Evolutionary conservation across 2,797 vertebrate species (phyloP).

Genomic region (Falco rusticolus): DNA sequence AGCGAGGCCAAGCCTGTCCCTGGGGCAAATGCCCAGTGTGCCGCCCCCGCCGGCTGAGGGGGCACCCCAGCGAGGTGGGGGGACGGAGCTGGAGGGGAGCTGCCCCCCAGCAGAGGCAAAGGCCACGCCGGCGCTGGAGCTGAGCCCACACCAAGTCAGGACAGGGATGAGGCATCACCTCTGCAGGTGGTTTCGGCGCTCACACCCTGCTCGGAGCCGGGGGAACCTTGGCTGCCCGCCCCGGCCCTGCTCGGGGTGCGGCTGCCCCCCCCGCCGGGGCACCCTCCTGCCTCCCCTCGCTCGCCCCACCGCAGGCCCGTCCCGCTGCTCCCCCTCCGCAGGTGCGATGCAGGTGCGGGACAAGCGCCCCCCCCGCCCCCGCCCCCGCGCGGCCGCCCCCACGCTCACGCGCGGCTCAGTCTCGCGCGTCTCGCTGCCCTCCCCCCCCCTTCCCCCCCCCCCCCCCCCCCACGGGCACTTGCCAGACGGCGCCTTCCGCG

Average conservation of each 20-base stretch:
- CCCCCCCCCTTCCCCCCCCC: too few relatives aligned
- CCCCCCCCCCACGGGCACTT: background rate
- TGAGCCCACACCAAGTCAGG: background rate
- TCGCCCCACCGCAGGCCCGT: too few relatives aligned
- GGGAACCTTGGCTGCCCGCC: background rate
- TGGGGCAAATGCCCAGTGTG: background rate
- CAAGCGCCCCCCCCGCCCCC: background rate
- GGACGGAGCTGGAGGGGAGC: background rate
- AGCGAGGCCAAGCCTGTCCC: background rate
- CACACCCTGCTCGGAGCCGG: background rate
- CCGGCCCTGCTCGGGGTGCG: slow-evolving; percentile 7
- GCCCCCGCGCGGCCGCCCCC: background rate
- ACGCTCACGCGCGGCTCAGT: background rate
- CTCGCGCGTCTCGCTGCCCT: background rate
- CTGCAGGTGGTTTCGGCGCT: background rate
- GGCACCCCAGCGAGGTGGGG: background rate
- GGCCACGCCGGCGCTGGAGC: background rate
- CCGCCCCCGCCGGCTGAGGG: too few relatives aligned
- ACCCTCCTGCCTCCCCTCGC: too few relatives aligned
- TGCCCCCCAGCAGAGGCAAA: background rate
- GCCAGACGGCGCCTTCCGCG: background rate
- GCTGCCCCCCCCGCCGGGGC: background rate
- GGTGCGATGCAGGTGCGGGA: background rate
- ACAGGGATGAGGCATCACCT: background rate
- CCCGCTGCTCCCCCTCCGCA: background rate